Conservation (phyloP, 2,113 vertebrate genomes). For the Pampusana beccarii region DNA sequence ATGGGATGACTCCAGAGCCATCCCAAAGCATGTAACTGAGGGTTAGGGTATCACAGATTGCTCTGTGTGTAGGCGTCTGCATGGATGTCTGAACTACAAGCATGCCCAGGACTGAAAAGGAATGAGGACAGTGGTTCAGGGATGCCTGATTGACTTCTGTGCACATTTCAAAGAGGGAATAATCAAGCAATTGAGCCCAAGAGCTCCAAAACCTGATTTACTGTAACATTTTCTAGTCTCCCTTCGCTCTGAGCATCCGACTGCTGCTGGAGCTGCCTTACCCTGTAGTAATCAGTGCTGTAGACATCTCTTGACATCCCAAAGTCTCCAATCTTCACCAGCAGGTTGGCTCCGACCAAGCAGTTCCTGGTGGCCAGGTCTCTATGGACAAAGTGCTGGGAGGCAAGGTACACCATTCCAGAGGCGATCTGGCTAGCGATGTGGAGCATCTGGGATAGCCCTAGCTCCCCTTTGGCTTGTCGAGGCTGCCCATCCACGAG, state of each 20-base stretch:
- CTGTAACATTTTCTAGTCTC: neutral
- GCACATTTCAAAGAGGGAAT: neutral
- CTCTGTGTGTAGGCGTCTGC: neutral
- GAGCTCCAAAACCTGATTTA: neutral
- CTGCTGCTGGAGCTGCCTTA: slow-evolving; percentile 72
- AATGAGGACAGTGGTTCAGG: neutral
- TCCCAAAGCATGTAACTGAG: neutral
- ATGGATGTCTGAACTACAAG: neutral
- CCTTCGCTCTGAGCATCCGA: neutral
- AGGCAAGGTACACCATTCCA: slow-evolving; percentile 96
- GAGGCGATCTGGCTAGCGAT: slow-evolving; percentile 95
- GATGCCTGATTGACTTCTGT: neutral
- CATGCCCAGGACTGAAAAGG: neutral
- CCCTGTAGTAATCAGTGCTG: slow-evolving; percentile 99
- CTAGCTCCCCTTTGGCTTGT: slow-evolving; percentile 92
- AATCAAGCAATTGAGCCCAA: slow-evolving; percentile 5
- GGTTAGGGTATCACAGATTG: neutral
- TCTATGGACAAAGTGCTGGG: slow-evolving; percentile 98
- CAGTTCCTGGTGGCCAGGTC: slow-evolving; percentile 98
- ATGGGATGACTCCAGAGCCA: neutral
- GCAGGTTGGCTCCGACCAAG: slow-evolving; percentile 92
- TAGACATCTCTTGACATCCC: slow-evolving; percentile 99
- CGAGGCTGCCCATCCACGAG: slow-evolving; percentile 94
- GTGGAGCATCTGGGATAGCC: slow-evolving; percentile 98
- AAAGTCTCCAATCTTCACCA: slow-evolving; percentile 99